A percentile compares a stretch with the other conserved stretches of the same genome.
Conservation (phyloP, 2,113 vertebrate species). For the Microcebus ravelobensis region DNA sequence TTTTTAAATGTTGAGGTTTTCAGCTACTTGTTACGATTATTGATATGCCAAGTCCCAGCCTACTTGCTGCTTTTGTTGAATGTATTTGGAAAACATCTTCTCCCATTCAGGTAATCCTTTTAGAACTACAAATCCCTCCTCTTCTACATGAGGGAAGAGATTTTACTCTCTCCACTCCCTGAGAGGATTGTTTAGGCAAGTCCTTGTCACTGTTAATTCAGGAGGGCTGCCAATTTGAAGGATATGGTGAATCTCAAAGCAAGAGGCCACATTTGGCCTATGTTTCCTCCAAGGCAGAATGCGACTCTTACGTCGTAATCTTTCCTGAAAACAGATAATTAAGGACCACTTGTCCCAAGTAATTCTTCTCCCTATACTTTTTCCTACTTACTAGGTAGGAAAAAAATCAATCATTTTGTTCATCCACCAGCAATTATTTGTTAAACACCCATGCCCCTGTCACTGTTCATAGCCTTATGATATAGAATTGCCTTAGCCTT, state of each 20-base stretch:
- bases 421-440: neutral
- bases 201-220: neutral
- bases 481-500: neutral
- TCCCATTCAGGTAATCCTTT: neutral
- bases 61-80: neutral
- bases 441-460: neutral
- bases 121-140: neutral
- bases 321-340: slow-evolving; percentile 25
- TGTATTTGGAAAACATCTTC: slow-evolving; percentile 25
- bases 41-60: neutral
- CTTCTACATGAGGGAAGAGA: neutral
- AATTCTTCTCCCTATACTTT: neutral
- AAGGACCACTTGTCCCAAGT: neutral
- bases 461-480: neutral
- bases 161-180: neutral
- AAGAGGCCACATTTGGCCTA: neutral
- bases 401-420: neutral
- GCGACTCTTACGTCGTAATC: neutral
- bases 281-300: neutral
- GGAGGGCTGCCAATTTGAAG: neutral
- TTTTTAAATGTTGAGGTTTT: neutral
- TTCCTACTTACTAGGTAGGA: neutral
- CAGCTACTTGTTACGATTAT: neutral
- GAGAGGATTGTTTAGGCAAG: neutral
- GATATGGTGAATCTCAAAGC: neutral